Evolutionary conservation across 2,797 vertebrate species (phyloP).

Genomic region (Thalassophryne amazonica): DNA sequence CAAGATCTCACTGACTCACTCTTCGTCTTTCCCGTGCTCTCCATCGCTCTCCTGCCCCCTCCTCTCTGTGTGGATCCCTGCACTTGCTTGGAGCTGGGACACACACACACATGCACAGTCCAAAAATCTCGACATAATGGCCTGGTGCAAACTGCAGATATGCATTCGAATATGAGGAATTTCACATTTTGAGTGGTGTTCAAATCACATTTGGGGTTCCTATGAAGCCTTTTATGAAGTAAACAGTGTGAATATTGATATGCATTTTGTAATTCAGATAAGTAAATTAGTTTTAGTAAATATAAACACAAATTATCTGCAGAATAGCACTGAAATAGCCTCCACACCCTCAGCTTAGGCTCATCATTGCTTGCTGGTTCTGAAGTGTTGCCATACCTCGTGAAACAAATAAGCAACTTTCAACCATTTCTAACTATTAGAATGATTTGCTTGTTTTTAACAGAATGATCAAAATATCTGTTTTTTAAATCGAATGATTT

Average conservation of each 20-base stretch:
- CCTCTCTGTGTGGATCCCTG: slow-evolving; percentile 17
- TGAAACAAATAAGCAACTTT: no score
- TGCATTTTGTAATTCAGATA: neutral
- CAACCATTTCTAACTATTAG: no score
- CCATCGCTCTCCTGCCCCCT: slow-evolving; percentile 15
- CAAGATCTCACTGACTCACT: slow-evolving; percentile 44
- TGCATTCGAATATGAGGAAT: neutral
- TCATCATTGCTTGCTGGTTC: no score
- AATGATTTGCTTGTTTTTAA: no score
- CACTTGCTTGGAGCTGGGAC: slow-evolving; percentile 35
- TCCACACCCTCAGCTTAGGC: neutral
- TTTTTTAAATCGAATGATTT: no score
- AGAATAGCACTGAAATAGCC: neutral
- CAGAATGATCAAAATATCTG: no score
- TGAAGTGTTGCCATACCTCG: no score
- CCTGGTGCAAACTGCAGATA: slow-evolving; percentile 33
- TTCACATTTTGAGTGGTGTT: neutral
- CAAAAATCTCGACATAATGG: no score
- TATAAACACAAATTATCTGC: neutral
- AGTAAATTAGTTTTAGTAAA: neutral
- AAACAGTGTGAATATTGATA: neutral
- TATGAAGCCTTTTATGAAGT: neutral
- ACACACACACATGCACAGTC: slow-evolving; percentile 13
- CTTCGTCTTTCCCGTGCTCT: slow-evolving; percentile 14
- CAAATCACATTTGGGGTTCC: neutral